phyloP scores from a whole-genome alignment of 2,113 vertebrate genomes.

The Rhegmatorhina hoffmannsi region DNA sequence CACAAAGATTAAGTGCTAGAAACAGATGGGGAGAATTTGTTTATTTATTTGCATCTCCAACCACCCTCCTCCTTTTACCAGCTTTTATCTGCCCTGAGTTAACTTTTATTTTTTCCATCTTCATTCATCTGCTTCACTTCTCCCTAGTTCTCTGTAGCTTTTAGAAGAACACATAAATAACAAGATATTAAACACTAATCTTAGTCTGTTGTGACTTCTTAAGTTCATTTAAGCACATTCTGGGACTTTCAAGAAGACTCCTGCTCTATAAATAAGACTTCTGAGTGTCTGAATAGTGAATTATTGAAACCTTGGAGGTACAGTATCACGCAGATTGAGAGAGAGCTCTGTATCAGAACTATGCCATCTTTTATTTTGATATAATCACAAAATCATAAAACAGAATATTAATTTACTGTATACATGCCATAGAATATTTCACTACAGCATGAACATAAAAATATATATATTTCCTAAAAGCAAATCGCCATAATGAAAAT shows the following conservation, averaged over 20 bases:
- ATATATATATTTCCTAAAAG: background rate
- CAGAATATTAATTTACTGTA: slow-evolving; percentile 5
- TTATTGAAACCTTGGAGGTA: slow-evolving; percentile 32
- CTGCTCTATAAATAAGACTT: background rate
- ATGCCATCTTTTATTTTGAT: background rate
- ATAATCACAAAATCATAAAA: background rate
- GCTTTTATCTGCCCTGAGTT: background rate
- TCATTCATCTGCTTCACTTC: background rate
- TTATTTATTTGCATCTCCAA: background rate
- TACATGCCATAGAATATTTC: background rate
- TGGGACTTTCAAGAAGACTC: background rate
- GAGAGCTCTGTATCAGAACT: background rate
- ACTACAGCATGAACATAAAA: background rate
- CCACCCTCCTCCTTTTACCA: background rate
- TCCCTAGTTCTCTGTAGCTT: background rate
- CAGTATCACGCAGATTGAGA: background rate
- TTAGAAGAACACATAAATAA: slow-evolving; percentile 21
- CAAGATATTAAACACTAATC: background rate
- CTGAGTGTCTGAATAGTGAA: background rate
- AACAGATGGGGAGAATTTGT: background rate
- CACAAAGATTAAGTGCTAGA: background rate
- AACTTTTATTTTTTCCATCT: background rate
- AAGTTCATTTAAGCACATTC: slow-evolving; percentile 7
- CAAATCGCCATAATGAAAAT: background rate
- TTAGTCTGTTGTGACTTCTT: background rate